Evolutionary conservation across 1,140 invertebrate species (phyloP).

Genomic region (Drosophila sp.): DNA sequence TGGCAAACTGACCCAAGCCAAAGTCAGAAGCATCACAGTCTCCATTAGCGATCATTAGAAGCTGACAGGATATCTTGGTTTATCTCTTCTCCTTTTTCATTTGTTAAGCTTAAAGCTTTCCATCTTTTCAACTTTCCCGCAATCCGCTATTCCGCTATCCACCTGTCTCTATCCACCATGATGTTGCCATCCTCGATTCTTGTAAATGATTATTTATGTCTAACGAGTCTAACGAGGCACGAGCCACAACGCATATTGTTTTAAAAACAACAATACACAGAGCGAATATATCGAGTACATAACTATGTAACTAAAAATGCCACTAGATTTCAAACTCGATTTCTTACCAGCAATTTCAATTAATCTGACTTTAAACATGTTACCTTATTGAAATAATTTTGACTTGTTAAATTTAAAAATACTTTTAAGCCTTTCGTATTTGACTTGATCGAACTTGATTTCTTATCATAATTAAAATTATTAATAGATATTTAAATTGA

Average conservation of each 20-base stretch:
- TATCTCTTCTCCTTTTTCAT: neutral
- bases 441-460: no score
- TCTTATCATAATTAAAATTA: no score
- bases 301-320: no score
- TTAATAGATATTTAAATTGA: no score
- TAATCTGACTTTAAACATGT: no score
- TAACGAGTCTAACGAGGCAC: slow-evolving; percentile 65
- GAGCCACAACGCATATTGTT: slow-evolving; percentile 52
- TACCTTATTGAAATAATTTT: no score
- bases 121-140: neutral
- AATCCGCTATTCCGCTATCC: neutral
- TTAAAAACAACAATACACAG: slow-evolving; percentile 43
- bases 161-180: neutral
- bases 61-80: slow-evolving; percentile 15
- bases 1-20: slow-evolving; percentile 1
- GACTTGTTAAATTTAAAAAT: no score
- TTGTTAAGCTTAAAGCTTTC: neutral
- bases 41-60: slow-evolving; percentile 55
- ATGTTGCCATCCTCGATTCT: no score
- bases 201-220: slow-evolving; percentile 72
- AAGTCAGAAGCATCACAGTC: neutral
- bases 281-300: no score
- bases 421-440: no score
- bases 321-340: no score
- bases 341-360: no score